Evolutionary conservation across 2,797 vertebrate species (phyloP).

Genomic region (Poecilia picta): DNA sequence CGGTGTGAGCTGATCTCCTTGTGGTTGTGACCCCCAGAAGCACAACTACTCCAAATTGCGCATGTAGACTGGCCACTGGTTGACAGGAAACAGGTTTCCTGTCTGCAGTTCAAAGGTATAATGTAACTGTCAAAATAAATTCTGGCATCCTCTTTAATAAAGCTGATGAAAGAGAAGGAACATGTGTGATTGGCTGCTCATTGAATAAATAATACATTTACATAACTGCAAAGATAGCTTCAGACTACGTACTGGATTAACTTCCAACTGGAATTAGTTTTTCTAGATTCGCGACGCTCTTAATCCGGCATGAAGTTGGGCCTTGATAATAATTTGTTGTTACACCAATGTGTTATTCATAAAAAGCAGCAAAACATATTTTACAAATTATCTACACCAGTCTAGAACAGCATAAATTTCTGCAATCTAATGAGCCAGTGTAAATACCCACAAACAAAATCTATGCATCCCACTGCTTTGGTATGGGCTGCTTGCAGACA

Average conservation of each 20-base stretch:
- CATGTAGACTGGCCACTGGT: neutral
- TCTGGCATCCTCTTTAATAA: neutral
- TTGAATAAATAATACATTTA: neutral
- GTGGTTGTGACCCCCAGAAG: neutral
- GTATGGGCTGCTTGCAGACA: neutral
- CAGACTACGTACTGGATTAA: neutral
- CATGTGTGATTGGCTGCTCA: neutral
- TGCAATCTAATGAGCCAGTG: neutral
- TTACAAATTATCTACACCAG: too few species aligned
- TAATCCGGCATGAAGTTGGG: neutral
- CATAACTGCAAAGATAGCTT: neutral
- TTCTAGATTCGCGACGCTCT: neutral
- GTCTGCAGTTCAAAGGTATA: neutral
- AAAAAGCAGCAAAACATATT: too few species aligned
- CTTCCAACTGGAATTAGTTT: neutral
- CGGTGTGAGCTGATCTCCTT: neutral
- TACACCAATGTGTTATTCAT: neutral
- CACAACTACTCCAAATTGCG: neutral
- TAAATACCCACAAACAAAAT: neutral
- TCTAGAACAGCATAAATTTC: neutral
- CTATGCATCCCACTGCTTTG: neutral
- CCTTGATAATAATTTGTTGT: neutral
- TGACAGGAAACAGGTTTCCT: neutral
- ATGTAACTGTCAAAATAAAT: neutral
- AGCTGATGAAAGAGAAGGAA: neutral